These are phyloP conservation scores for Sphecodes monilicornis DNA, from an alignment of 2,888 invertebrate genomes.

Conservation along the genomic window DNA sequence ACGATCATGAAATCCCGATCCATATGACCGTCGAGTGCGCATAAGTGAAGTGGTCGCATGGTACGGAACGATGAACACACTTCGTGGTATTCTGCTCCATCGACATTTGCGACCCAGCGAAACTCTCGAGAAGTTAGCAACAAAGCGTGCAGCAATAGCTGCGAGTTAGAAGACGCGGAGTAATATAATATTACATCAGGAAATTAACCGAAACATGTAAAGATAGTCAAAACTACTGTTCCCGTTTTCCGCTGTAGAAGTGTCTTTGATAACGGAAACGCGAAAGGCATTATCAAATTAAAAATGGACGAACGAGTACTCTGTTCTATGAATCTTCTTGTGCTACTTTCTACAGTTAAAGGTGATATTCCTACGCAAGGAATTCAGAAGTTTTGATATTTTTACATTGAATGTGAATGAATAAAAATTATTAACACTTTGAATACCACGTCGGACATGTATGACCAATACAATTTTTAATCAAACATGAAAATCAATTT, in stretches of 20 bases:
- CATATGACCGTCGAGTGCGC: slow-evolving; percentile 77
- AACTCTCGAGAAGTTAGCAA: slow-evolving; percentile 52
- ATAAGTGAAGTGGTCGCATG: slow-evolving; percentile 77
- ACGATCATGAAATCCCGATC: slow-evolving; percentile 75
- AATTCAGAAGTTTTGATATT: neutral
- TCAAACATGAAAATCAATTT: neutral
- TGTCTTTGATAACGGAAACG: neutral
- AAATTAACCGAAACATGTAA: slow-evolving; percentile 28
- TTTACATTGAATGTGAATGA: neutral
- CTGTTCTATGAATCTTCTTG: neutral
- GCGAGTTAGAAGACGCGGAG: slow-evolving; percentile 42
- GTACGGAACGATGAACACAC: slow-evolving; percentile 74
- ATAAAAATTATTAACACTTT: neutral
- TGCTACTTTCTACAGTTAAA: neutral
- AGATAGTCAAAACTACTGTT: slow-evolving; percentile 30
- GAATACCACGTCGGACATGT: neutral
- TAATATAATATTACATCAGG: slow-evolving; percentile 8
- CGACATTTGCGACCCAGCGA: slow-evolving; percentile 67
- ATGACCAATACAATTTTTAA: neutral
- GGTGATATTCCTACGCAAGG: neutral
- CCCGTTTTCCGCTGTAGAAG: neutral
- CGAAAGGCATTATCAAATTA: neutral
- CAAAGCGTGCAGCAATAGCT: slow-evolving; percentile 42
- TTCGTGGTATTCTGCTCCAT: slow-evolving; percentile 67
- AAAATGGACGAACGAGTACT: neutral